Conservation (phyloP, 1,140 invertebrate species). For the Papilio machaon region DNA sequence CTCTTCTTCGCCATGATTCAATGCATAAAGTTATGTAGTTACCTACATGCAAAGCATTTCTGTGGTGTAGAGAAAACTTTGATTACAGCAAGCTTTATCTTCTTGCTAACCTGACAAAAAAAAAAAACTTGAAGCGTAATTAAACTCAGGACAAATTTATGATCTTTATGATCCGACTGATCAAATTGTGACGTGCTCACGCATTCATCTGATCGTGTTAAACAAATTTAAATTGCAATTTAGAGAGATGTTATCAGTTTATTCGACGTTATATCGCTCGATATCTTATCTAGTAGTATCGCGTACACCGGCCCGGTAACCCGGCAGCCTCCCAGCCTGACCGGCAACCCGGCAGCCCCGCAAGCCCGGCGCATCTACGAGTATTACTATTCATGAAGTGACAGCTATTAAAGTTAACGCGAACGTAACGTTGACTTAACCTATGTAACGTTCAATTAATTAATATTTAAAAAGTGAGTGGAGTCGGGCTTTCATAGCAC, state of each 20-base stretch:
- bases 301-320: neutral
- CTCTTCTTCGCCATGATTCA: neutral
- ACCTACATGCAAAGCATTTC: neutral
- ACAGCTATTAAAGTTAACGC: constrained; percentile 3
- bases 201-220: neutral
- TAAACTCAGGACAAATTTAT: too few relatives aligned
- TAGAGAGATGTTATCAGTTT: neutral
- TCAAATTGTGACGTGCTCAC: neutral
- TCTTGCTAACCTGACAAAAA: too few relatives aligned
- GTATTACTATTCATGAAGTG: neutral
- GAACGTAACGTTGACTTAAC: constrained; percentile 6
- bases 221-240: constrained; percentile 13
- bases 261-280: neutral
- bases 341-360: too few relatives aligned
- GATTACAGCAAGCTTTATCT: too few relatives aligned
- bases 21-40: neutral
- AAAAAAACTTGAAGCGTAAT: too few relatives aligned
- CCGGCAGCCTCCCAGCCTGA: too few relatives aligned
- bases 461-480: constrained; percentile 5
- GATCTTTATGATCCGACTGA: too few relatives aligned
- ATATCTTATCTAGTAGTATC: neutral
- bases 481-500: neutral
- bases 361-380: too few relatives aligned
- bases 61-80: too few relatives aligned
- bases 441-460: constrained; percentile 23